Percentiles rank a stretch among this genome's conserved stretches.
These are phyloP conservation scores for Acomys russatus DNA, from an alignment of 2,797 vertebrate species.

Conservation along the genomic window DNA sequence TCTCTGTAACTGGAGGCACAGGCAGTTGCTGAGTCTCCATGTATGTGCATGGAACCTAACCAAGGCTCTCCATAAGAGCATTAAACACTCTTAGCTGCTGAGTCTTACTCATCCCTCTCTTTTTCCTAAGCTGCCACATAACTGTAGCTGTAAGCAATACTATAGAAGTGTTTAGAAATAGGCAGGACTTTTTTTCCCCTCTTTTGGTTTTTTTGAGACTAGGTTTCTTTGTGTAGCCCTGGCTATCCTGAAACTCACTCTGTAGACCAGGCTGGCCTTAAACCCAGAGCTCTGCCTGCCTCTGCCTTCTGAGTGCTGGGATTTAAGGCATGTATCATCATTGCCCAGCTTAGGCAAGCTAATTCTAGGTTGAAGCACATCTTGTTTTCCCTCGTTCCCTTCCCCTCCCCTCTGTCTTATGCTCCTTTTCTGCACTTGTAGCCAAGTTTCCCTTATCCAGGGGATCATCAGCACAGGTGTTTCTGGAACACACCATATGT, in stretches of 20 bases:
- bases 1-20: background rate
- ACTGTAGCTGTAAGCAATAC: constrained; percentile 14
- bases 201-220: background rate
- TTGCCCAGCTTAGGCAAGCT: background rate
- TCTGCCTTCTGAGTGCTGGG: background rate
- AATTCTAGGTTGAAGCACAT: constrained; percentile 40
- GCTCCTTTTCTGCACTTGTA: background rate
- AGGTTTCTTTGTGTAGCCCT: background rate
- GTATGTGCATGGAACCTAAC: background rate
- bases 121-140: constrained; percentile 56
- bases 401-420: background rate
- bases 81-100: background rate
- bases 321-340: background rate
- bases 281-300: background rate
- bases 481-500: background rate
- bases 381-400: background rate
- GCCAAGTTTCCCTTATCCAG: constrained; percentile 9
- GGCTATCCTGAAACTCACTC: background rate
- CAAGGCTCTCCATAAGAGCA: background rate
- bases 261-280: background rate
- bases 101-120: background rate
- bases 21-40: background rate
- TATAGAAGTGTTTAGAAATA: constrained; percentile 41
- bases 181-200: background rate
- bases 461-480: background rate